Conservation (phyloP, 2,797 vertebrate genomes). For the Sphenopsis melanotis region DNA sequence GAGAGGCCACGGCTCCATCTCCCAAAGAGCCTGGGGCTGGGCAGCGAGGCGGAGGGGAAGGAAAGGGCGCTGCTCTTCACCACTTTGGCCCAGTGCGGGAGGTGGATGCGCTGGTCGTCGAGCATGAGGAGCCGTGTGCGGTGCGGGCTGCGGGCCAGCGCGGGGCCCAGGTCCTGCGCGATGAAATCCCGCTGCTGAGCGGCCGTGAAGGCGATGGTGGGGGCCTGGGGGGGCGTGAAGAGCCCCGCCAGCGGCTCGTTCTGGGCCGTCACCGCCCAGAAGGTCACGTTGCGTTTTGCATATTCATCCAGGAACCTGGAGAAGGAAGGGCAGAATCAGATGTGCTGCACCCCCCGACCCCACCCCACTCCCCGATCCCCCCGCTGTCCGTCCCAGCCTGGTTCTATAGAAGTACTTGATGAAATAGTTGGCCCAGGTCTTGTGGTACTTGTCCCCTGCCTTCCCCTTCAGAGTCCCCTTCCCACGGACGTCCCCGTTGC, state of each 20-base stretch:
- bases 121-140: constrained; percentile 80
- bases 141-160: constrained; percentile 80
- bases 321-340: not conserved
- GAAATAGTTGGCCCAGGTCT: constrained; percentile 93
- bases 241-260: constrained; percentile 86
- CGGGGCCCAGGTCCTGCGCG: constrained; percentile 85
- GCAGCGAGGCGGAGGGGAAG: accelerated
- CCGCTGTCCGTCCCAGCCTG: accelerated
- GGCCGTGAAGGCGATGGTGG: constrained; percentile 85
- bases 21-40: not conserved
- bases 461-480: constrained; percentile 87
- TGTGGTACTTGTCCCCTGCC: constrained; percentile 87
- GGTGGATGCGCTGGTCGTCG: constrained; percentile 82
- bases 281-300: constrained; percentile 83
- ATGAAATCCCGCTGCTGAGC: constrained; percentile 93
- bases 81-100: constrained; percentile 92
- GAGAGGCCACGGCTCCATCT: not conserved
- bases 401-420: constrained; percentile 26
- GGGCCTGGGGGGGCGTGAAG: constrained; percentile 83
- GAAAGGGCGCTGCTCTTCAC: constrained; percentile 72
- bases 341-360: not conserved
- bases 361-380: accelerated
- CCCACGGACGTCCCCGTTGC: constrained; percentile 78
- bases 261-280: constrained; percentile 91
- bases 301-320: constrained; percentile 95